Evolutionary conservation across 2,888 invertebrate species (phyloP).

Genomic region (Heliothis peltigera): DNA sequence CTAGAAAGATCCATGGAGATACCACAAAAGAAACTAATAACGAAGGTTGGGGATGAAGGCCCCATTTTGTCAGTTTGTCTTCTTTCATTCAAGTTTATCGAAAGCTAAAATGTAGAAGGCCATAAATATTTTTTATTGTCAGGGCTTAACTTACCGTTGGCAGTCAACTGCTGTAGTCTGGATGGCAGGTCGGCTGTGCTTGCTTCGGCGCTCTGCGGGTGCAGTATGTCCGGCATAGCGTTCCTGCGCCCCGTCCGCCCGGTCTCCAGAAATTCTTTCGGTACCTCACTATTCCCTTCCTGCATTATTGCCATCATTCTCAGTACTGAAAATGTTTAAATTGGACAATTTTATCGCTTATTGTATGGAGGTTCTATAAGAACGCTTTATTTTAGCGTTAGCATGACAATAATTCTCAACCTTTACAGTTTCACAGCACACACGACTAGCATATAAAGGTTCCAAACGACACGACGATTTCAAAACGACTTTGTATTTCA

Average conservation of each 20-base stretch:
- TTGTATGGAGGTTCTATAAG: conserved; percentile 21
- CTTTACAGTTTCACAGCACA: conserved; percentile 41
- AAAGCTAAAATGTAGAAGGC: background rate
- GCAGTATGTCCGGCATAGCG: conserved; percentile 95
- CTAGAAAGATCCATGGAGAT: background rate
- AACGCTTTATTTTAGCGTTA: conserved; percentile 12
- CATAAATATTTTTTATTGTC: background rate
- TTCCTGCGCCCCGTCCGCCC: conserved; percentile 96
- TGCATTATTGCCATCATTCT: conserved; percentile 91
- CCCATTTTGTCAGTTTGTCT: conserved; percentile 9
- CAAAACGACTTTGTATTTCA: conserved; percentile 22
- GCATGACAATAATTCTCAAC: conserved; percentile 28
- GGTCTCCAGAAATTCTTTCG: conserved; percentile 95
- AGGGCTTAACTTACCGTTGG: conserved; percentile 84
- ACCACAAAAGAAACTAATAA: background rate
- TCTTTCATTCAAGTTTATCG: too few species aligned
- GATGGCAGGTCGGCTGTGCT: conserved; percentile 94
- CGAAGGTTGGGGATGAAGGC: background rate
- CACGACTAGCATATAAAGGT: conserved; percentile 41
- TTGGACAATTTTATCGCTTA: conserved; percentile 29
- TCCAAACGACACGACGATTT: conserved; percentile 20
- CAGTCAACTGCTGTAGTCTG: conserved; percentile 92
- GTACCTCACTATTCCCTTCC: conserved; percentile 89
- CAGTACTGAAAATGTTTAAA: conserved; percentile 80
- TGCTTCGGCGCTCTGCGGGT: conserved; percentile 92